phyloP scores from a whole-genome alignment of 2,113 vertebrate species.

The Sprattus sprattus region DNA sequence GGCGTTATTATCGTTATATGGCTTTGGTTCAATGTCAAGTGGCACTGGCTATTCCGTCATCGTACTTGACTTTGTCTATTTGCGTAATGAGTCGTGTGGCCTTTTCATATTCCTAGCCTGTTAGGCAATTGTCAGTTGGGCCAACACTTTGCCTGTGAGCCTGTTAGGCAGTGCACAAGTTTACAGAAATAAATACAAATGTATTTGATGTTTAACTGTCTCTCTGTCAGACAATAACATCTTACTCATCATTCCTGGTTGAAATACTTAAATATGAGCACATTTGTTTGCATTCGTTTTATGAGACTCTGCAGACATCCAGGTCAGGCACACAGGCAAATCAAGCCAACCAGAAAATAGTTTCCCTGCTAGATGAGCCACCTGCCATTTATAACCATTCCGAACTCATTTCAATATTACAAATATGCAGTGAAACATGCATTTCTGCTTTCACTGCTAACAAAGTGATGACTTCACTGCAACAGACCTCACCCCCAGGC shows the following conservation, averaged over 20 bases:
- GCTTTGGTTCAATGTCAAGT: background rate
- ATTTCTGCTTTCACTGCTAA: background rate
- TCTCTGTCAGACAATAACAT: background rate
- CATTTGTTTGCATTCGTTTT: background rate
- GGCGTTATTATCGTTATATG: background rate
- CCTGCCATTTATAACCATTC: background rate
- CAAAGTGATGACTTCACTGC: background rate
- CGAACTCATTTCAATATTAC: background rate
- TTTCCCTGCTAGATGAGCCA: background rate
- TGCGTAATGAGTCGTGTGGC: background rate
- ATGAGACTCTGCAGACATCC: background rate
- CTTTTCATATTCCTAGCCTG: background rate
- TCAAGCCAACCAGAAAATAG: conserved; percentile 9
- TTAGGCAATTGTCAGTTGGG: background rate
- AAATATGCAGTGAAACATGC: background rate
- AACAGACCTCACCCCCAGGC: background rate
- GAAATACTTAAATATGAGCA: background rate
- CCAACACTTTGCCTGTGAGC: background rate
- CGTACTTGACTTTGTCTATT: background rate
- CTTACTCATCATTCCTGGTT: background rate
- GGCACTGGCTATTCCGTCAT: background rate
- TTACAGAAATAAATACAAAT: too few species aligned
- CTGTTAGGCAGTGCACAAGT: background rate
- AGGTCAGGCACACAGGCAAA: background rate
- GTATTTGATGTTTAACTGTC: background rate